Conservation (phyloP, 2,888 invertebrate species). For the Balanococcus diminutus region DNA sequence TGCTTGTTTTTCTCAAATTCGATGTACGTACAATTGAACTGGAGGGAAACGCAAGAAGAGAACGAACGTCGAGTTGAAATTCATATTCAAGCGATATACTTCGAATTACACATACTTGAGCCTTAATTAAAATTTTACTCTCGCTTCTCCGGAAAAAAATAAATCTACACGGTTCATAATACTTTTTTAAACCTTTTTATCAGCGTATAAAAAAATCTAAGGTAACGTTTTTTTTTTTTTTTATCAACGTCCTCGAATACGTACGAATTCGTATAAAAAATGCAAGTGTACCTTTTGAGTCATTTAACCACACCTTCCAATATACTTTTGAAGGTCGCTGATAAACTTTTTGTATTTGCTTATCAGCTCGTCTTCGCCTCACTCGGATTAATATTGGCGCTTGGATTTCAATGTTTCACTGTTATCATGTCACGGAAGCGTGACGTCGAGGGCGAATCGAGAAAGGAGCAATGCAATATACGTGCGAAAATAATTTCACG, state of each 20-base stretch:
- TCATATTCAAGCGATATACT: too few relatives aligned
- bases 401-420: background rate
- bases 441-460: background rate
- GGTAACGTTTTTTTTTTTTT: too few relatives aligned
- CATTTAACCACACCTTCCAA: conserved; percentile 8
- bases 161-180: too few relatives aligned
- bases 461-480: background rate
- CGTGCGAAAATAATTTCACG: background rate
- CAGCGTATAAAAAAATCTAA: too few relatives aligned
- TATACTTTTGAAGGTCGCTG: conserved; percentile 20
- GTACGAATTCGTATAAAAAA: background rate
- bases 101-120: too few relatives aligned
- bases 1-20: too few relatives aligned
- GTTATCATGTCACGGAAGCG: background rate
- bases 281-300: conserved; percentile 2
- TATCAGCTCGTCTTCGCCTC: conserved; percentile 6
- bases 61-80: too few relatives aligned
- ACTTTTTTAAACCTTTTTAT: too few relatives aligned
- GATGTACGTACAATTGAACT: too few relatives aligned
- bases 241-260: background rate
- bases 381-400: background rate
- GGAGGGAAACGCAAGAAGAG: too few relatives aligned
- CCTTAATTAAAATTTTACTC: too few relatives aligned
- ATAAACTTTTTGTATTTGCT: conserved; percentile 4
- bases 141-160: too few relatives aligned